Conservation (phyloP, 2,888 invertebrate genomes). For the Teinopalpus imperialis region DNA sequence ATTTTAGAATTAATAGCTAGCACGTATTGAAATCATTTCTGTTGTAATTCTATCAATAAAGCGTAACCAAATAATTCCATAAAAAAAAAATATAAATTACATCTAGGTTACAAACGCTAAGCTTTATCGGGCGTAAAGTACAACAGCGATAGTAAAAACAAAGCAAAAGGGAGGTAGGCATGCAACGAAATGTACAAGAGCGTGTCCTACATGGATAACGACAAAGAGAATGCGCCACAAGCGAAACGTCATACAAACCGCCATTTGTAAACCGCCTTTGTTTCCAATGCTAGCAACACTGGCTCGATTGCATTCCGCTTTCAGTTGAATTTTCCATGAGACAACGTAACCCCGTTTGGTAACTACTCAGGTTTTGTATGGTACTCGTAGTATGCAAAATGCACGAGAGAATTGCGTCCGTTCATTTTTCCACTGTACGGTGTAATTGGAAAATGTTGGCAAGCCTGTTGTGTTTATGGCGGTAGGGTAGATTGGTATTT, state of each 20-base stretch:
- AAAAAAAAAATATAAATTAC: neutral
- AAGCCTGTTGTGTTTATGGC: slow-evolving; percentile 30
- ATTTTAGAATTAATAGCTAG: too few relatives aligned
- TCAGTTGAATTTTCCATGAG: slow-evolving; percentile 74
- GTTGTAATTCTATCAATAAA: neutral
- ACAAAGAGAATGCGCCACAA: slow-evolving; percentile 39
- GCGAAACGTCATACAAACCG: slow-evolving; percentile 34
- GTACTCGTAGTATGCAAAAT: slow-evolving; percentile 72
- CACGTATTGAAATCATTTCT: too few relatives aligned
- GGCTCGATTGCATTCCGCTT: slow-evolving; percentile 73
- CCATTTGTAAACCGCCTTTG: slow-evolving; percentile 37
- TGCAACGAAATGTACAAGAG: slow-evolving; percentile 15
- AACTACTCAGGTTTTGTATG: slow-evolving; percentile 73
- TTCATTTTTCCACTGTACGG: slow-evolving; percentile 66
- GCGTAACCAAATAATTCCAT: neutral
- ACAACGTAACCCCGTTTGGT: slow-evolving; percentile 41
- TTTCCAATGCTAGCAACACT: slow-evolving; percentile 47
- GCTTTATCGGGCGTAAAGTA: slow-evolving; percentile 15
- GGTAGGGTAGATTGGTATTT: neutral
- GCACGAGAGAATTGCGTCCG: slow-evolving; percentile 71
- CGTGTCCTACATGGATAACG: slow-evolving; percentile 24
- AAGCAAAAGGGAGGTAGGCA: slow-evolving; percentile 5
- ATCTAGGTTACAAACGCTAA: slow-evolving; percentile 7
- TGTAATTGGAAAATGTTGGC: slow-evolving; percentile 70
- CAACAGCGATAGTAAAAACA: slow-evolving; percentile 18